These are phyloP conservation scores for Mystacornis crossleyi DNA, from an alignment of 2,113 vertebrate genomes.

Conservation along the genomic window DNA sequence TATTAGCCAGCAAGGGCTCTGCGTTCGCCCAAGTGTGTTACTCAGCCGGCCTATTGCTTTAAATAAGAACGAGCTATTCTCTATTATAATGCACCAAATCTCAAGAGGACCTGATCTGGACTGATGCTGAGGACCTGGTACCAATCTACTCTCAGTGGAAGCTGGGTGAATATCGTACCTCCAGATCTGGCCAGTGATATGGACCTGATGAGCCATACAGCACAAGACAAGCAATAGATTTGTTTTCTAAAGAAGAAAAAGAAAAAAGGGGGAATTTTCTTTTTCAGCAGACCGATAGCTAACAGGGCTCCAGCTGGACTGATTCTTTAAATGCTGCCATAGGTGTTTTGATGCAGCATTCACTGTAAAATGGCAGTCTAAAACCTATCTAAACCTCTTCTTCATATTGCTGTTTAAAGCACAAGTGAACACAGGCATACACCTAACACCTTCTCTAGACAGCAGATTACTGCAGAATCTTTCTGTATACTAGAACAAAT, in stretches of 20 bases:
- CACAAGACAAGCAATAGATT: neutral
- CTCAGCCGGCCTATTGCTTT: neutral
- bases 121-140: neutral
- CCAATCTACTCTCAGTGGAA: neutral
- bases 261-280: accelerated
- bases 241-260: neutral
- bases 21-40: neutral
- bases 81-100: neutral
- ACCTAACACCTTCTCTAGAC: neutral
- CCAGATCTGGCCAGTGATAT: neutral
- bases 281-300: accelerated
- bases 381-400: neutral
- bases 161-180: accelerated
- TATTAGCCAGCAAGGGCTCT: neutral
- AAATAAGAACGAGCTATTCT: neutral
- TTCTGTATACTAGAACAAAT: neutral
- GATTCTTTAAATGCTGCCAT: neutral
- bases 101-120: neutral
- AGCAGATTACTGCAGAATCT: neutral
- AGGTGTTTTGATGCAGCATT: neutral
- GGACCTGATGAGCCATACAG: neutral
- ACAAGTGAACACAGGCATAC: accelerated
- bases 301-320: neutral
- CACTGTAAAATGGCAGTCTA: neutral
- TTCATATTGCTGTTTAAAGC: neutral